These are phyloP conservation scores for Heliconius hortense DNA, from an alignment of 2,888 invertebrate genomes.

Conservation along the genomic window DNA sequence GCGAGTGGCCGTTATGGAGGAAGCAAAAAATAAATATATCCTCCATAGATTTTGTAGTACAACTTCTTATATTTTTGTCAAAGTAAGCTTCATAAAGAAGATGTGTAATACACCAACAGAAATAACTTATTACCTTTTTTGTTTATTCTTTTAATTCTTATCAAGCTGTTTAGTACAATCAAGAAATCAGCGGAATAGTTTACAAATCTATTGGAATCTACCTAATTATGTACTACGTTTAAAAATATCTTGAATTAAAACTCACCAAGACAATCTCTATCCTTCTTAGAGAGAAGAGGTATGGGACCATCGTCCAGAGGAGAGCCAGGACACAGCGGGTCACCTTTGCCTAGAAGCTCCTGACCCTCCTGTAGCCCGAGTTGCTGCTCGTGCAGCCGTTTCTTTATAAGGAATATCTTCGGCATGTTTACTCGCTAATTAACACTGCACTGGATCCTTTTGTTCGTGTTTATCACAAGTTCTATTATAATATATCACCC, in stretches of 20 bases:
- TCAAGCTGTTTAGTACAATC: not conserved
- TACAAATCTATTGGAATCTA: slow-evolving; percentile 38
- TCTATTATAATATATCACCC: slow-evolving; percentile 64
- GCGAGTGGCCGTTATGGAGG: slow-evolving; percentile 73
- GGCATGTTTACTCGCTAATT: slow-evolving; percentile 85
- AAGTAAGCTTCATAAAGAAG: slow-evolving; percentile 15
- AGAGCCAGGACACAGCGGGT: slow-evolving; percentile 83
- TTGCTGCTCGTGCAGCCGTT: slow-evolving; percentile 95
- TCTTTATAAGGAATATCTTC: slow-evolving; percentile 96
- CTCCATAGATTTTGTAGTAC: not conserved
- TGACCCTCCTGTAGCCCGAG: slow-evolving; percentile 91
- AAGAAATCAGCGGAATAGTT: not conserved
- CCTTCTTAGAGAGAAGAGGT: slow-evolving; percentile 83
- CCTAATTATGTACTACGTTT: slow-evolving; percentile 33
- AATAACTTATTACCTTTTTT: not conserved
- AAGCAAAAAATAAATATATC: slow-evolving; percentile 59
- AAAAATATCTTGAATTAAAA: slow-evolving; percentile 40
- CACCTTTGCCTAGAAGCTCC: slow-evolving; percentile 86
- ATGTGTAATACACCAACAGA: not conserved
- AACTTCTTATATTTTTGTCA: too few species aligned
- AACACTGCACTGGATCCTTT: slow-evolving; percentile 76
- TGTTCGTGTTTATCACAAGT: slow-evolving; percentile 70
- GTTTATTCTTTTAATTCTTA: not conserved
- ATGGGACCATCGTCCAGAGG: slow-evolving; percentile 83
- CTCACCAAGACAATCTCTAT: slow-evolving; percentile 72